phyloP scores from a whole-genome alignment of 2,888 invertebrate species.

The Epinotia bilunana region DNA sequence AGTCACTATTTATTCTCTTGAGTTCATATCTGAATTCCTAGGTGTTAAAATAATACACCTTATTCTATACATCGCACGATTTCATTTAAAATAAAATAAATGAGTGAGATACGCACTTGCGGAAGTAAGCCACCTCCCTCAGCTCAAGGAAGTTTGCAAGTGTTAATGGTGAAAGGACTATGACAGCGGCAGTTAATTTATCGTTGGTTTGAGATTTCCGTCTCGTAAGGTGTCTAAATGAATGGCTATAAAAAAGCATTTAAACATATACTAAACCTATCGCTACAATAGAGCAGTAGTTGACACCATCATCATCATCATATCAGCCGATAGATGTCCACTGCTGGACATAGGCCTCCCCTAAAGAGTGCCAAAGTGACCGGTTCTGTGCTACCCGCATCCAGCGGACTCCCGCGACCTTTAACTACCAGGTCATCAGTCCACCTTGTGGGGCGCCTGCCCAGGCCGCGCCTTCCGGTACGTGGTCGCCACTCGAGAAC shows the following conservation, averaged over 20 bases:
- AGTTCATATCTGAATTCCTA: not conserved
- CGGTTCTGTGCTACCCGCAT: no score
- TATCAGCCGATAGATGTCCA: no score
- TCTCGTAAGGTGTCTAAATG: not conserved
- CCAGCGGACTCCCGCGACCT: no score
- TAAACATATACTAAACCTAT: not conserved
- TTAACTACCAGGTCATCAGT: no score
- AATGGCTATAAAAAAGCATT: conserved; percentile 5
- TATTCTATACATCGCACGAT: not conserved
- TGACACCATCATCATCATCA: no score
- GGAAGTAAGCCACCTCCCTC: not conserved
- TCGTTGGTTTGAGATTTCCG: conserved; percentile 6
- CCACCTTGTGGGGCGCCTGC: no score
- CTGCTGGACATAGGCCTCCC: no score
- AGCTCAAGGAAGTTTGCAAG: conserved; percentile 30
- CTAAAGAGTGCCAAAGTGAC: no score
- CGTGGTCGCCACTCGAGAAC: no score
- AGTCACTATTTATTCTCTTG: not conserved
- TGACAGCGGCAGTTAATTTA: conserved; percentile 43
- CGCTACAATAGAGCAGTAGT: not conserved
- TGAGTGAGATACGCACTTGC: not conserved
- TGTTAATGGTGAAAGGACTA: conserved; percentile 44
- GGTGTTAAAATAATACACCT: not conserved
- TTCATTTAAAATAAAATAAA: not conserved
- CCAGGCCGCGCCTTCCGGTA: no score